A percentile compares a stretch with the other conserved stretches of the same genome.
Conservation (phyloP, 2,113 vertebrate species). For the Orcinus orca region DNA sequence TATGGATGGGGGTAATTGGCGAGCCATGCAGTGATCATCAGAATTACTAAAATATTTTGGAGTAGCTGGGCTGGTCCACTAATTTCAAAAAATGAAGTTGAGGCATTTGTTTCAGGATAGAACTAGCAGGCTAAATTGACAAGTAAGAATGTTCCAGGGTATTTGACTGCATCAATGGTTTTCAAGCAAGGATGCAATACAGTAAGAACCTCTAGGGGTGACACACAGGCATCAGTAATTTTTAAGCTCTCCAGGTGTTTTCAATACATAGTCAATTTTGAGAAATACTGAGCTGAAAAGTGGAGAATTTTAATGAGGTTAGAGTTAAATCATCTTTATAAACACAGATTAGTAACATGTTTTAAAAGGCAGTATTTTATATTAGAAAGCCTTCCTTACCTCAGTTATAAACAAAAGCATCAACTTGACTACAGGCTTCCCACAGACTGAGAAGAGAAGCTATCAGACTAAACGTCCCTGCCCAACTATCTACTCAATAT, state of each 20-base stretch:
- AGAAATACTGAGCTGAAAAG: neutral
- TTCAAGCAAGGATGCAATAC: neutral
- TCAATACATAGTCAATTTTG: neutral
- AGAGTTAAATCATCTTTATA: neutral
- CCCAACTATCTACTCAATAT: neutral
- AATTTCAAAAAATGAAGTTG: neutral
- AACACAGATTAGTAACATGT: neutral
- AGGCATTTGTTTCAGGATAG: neutral
- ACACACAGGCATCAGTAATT: neutral
- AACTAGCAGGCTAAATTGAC: neutral
- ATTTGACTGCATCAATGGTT: neutral
- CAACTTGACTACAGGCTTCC: neutral
- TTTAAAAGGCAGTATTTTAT: neutral
- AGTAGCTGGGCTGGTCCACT: neutral
- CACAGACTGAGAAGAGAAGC: neutral
- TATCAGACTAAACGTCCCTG: neutral
- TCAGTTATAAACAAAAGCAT: neutral
- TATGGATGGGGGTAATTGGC: neutral
- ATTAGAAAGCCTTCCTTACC: neutral
- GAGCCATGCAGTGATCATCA: neutral
- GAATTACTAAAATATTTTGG: neutral
- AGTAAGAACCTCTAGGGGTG: neutral
- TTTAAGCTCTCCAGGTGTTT: neutral
- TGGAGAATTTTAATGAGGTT: neutral
- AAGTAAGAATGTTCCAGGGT: neutral